Conservation (phyloP, 2,888 invertebrate genomes). For the Chymomyza amoena region DNA sequence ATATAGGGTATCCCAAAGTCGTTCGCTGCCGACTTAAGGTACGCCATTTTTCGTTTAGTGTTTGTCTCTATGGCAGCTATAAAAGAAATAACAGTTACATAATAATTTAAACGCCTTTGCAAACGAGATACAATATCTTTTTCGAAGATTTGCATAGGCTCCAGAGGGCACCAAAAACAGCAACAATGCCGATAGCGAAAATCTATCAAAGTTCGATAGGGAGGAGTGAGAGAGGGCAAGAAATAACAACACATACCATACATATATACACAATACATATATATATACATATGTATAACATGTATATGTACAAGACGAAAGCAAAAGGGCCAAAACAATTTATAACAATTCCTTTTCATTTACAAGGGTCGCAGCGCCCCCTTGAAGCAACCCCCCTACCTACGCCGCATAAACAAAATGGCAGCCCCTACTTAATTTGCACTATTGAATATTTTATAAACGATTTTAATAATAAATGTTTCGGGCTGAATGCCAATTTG, state of each 20-base stretch:
- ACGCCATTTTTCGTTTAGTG: background rate
- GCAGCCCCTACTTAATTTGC: conserved; percentile 32
- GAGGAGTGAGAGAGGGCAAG: background rate
- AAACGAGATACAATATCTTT: background rate
- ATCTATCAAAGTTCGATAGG: conserved; percentile 26
- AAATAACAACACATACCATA: too few species aligned
- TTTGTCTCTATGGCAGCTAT: background rate
- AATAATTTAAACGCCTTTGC: conserved; percentile 35
- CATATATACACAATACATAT: background rate
- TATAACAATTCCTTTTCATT: conserved; percentile 65
- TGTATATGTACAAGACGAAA: background rate
- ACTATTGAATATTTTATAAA: conserved; percentile 60
- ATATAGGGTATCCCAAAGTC: too few species aligned
- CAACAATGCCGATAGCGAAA: conserved; percentile 38
- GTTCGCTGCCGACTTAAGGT: too few species aligned
- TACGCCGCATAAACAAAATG: background rate
- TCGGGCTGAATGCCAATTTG: conserved; percentile 2
- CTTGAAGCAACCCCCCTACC: background rate
- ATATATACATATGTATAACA: background rate
- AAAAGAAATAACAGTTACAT: conserved; percentile 36
- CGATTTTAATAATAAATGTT: conserved; percentile 15
- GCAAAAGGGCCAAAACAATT: conserved; percentile 52
- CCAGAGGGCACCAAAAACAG: background rate
- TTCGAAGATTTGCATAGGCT: conserved; percentile 34
- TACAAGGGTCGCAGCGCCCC: conserved; percentile 32